phyloP scores from a whole-genome alignment of 2,797 vertebrate genomes.

The Labroides dimidiatus region DNA sequence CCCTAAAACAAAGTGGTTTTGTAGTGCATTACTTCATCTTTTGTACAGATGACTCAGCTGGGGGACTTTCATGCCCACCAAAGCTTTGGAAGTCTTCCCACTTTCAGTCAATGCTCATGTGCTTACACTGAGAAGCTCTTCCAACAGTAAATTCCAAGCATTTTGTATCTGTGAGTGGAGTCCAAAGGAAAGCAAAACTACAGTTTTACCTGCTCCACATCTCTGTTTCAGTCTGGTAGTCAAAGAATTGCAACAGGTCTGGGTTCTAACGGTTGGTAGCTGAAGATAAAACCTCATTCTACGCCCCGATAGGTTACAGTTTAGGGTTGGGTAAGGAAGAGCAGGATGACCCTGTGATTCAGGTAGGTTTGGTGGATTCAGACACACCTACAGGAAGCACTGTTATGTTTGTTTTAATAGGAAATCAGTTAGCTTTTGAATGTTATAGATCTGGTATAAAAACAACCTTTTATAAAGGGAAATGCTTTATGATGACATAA shows the following conservation, averaged over 20 bases:
- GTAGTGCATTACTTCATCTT: slow-evolving; percentile 29
- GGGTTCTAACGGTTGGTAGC: background rate
- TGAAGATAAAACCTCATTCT: background rate
- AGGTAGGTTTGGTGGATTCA: slow-evolving; percentile 36
- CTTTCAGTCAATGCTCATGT: background rate
- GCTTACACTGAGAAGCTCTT: background rate
- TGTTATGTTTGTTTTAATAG: background rate
- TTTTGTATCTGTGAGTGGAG: background rate
- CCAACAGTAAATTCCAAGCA: background rate
- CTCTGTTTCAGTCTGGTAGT: background rate
- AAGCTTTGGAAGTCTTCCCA: slow-evolving; percentile 11
- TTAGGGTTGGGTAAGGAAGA: slow-evolving; percentile 40
- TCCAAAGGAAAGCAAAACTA: background rate
- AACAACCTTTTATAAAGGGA: too few relatives aligned
- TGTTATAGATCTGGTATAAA: too few relatives aligned
- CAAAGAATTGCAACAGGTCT: slow-evolving; percentile 17
- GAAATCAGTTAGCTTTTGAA: too few relatives aligned
- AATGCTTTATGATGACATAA: too few relatives aligned
- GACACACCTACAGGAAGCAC: slow-evolving; percentile 60
- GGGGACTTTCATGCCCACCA: background rate
- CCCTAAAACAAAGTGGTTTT: slow-evolving; percentile 1
- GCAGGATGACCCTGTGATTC: slow-evolving; percentile 59
- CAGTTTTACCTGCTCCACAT: background rate
- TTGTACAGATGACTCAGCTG: slow-evolving; percentile 15
- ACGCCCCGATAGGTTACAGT: slow-evolving; percentile 21